Percentiles rank a stretch among this genome's conserved stretches.
Conservation (phyloP, 2,113 vertebrate species). For the Numenius arquata region DNA sequence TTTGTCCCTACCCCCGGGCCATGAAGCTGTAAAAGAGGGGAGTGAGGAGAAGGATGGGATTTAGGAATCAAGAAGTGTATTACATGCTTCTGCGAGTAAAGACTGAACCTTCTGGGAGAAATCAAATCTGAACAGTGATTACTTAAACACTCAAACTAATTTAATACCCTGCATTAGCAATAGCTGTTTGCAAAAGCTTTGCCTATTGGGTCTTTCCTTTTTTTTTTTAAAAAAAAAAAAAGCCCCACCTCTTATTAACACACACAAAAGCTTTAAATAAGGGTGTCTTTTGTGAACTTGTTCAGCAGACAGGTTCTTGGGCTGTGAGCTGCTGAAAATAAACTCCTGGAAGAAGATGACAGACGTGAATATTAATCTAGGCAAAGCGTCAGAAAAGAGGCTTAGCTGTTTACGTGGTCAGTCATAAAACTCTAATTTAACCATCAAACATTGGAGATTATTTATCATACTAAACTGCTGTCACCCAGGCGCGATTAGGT, state of each 20-base stretch:
- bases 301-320: neutral
- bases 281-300: neutral
- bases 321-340: neutral
- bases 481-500: neutral
- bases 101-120: neutral
- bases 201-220: neutral
- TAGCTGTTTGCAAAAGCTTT: neutral
- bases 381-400: neutral
- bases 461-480: neutral
- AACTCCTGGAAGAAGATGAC: neutral
- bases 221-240: neutral
- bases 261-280: neutral
- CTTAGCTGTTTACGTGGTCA: neutral
- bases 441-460: neutral
- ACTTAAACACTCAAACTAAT: neutral
- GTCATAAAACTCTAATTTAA: constrained; percentile 13
- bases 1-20: neutral
- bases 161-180: neutral
- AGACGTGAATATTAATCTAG: neutral
- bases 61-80: neutral
- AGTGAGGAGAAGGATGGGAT: neutral
- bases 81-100: neutral
- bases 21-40: neutral
- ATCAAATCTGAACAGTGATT: neutral
- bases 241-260: neutral